phyloP scores from a whole-genome alignment of 2,888 invertebrate genomes.

The Eudemis profundana region DNA sequence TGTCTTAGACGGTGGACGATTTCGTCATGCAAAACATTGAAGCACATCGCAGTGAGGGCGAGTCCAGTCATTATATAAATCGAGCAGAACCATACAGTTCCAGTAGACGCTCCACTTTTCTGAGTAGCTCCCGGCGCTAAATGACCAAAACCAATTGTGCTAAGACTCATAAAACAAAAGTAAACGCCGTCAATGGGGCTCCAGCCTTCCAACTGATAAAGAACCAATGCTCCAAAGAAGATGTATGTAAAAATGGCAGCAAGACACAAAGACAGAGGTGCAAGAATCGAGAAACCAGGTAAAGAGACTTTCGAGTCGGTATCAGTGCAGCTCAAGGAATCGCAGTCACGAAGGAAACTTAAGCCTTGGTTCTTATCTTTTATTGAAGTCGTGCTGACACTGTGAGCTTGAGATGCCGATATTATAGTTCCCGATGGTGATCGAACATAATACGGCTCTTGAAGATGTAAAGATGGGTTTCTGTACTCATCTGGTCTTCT shows the following conservation, averaged over 20 bases:
- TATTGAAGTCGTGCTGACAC: slow-evolving; percentile 71
- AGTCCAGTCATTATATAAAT: slow-evolving; percentile 95
- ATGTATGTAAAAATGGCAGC: slow-evolving; percentile 96
- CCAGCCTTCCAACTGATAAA: slow-evolving; percentile 97
- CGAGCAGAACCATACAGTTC: slow-evolving; percentile 95
- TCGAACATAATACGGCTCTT: slow-evolving; percentile 90
- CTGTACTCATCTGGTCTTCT: slow-evolving; percentile 88
- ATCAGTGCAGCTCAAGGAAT: slow-evolving; percentile 86
- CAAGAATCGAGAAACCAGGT: slow-evolving; percentile 91
- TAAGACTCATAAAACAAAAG: slow-evolving; percentile 98
- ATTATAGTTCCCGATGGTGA: slow-evolving; percentile 83
- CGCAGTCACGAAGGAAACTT: slow-evolving; percentile 80
- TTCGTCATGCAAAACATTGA: slow-evolving; percentile 95
- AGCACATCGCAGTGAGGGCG: slow-evolving; percentile 96
- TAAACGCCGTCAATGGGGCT: slow-evolving; percentile 95
- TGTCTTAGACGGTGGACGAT: slow-evolving; percentile 92
- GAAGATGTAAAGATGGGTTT: slow-evolving; percentile 86
- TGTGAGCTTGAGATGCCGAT: slow-evolving; percentile 82
- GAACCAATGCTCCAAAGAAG: slow-evolving; percentile 94
- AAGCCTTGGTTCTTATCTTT: slow-evolving; percentile 78
- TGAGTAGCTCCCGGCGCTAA: slow-evolving; percentile 89
- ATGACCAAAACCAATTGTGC: slow-evolving; percentile 96
- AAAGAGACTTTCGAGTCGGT: slow-evolving; percentile 89
- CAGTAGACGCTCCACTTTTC: slow-evolving; percentile 80
- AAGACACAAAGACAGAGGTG: slow-evolving; percentile 95